A percentile compares a stretch with the other conserved stretches of the same genome.
phyloP scores from a whole-genome alignment of 2,113 vertebrate species.

The Synodontis membranacea region DNA sequence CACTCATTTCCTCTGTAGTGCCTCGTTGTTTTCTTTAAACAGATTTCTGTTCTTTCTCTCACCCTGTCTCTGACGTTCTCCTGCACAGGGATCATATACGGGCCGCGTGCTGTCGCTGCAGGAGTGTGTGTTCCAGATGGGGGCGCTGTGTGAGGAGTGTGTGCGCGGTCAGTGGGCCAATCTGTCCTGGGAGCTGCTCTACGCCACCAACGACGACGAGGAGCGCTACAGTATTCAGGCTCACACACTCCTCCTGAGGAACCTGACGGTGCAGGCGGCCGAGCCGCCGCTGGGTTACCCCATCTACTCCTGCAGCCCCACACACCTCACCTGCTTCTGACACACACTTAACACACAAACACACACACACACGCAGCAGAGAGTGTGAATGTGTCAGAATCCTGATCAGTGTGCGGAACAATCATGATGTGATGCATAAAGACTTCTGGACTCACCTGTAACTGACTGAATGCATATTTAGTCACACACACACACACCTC shows the following conservation, averaged over 20 bases:
- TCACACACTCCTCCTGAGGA: slow-evolving; percentile 88
- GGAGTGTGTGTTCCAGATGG: slow-evolving; percentile 86
- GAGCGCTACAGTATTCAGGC: slow-evolving; percentile 98
- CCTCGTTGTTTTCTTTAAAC: not conserved
- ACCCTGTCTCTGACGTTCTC: too few species aligned
- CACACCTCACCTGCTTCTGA: slow-evolving; percentile 85
- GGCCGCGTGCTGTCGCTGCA: slow-evolving; percentile 91
- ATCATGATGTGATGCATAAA: not conserved
- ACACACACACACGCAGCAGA: not conserved
- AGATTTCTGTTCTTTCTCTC: not conserved
- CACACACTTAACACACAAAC: slow-evolving; percentile 38
- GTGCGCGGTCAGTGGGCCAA: slow-evolving; percentile 96
- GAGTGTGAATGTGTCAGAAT: not conserved
- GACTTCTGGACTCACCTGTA: not conserved
- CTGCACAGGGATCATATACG: slow-evolving; percentile 87
- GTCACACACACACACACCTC: slow-evolving; percentile 37
- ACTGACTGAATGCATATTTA: not conserved
- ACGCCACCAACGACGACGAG: slow-evolving; percentile 95
- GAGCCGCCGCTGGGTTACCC: slow-evolving; percentile 95
- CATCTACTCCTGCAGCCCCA: slow-evolving; percentile 86
- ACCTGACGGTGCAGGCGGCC: slow-evolving; percentile 91
- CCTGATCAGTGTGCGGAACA: not conserved
- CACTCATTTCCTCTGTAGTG: not conserved
- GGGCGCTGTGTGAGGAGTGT: slow-evolving; percentile 86
- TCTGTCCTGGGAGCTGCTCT: slow-evolving; percentile 97